Conservation (phyloP, 2,797 vertebrate species). For the Gymnodraco acuticeps region DNA sequence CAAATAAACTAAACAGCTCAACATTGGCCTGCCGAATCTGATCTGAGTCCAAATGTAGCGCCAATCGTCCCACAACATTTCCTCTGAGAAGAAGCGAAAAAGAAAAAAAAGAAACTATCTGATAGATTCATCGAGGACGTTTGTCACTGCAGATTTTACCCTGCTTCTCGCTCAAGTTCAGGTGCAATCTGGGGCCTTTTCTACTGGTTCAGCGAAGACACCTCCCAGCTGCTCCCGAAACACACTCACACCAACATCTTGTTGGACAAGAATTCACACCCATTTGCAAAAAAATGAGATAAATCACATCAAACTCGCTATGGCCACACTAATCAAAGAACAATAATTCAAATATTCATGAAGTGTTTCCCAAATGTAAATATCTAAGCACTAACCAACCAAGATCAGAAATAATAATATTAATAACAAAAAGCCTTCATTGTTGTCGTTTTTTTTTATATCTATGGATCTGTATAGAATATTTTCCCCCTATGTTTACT, state of each 20-base stretch:
- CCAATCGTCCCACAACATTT: constrained; percentile 34
- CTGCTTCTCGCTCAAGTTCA: constrained; percentile 74
- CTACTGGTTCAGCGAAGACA: constrained; percentile 70
- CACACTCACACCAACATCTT: constrained; percentile 74
- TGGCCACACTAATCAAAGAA: constrained; percentile 93
- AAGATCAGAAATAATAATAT: constrained; percentile 78
- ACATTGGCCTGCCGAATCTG: constrained; percentile 25
- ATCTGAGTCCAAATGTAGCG: neutral
- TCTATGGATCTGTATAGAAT: constrained; percentile 91
- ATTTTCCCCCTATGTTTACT: constrained; percentile 87
- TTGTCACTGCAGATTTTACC: constrained; percentile 66
- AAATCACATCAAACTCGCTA: constrained; percentile 88
- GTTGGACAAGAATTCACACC: constrained; percentile 79
- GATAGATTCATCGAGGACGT: constrained; percentile 53
- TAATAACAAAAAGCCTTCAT: constrained; percentile 94
- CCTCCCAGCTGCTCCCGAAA: constrained; percentile 77
- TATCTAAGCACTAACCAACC: constrained; percentile 95
- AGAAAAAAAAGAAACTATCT: constrained; percentile 12
- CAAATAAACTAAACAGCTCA: constrained; percentile 1
- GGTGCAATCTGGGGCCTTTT: constrained; percentile 72
- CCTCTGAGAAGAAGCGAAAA: neutral
- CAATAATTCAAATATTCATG: constrained; percentile 94
- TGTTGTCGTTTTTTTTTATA: constrained; percentile 92
- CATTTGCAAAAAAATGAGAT: constrained; percentile 74
- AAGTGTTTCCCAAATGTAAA: constrained; percentile 93